Evolutionary conservation across 1,140 invertebrate genomes (phyloP).

Genomic region (Brachionus sp.): DNA sequence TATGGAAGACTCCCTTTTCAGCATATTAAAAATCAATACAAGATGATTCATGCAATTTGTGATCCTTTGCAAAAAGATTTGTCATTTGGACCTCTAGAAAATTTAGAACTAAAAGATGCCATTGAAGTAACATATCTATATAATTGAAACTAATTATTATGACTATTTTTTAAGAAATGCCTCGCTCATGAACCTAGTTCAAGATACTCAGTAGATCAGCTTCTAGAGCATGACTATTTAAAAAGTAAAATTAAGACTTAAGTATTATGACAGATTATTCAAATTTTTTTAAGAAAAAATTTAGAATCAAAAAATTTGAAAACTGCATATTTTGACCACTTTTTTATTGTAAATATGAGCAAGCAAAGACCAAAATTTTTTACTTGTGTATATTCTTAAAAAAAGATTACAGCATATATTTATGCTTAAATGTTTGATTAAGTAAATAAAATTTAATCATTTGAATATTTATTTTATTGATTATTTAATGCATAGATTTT

Average conservation of each 20-base stretch:
- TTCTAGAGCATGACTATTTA: constrained; percentile 68
- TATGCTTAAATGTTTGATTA: too few relatives aligned
- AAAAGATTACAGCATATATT: neutral
- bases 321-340: neutral
- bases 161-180: constrained; percentile 62
- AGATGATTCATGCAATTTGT: constrained; percentile 77
- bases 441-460: too few relatives aligned
- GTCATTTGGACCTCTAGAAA: constrained; percentile 66
- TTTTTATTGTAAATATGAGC: neutral
- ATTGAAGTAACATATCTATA: constrained; percentile 52
- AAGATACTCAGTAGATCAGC: constrained; percentile 69
- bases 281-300: neutral
- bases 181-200: constrained; percentile 68
- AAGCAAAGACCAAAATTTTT: neutral
- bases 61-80: constrained; percentile 70
- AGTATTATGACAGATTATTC: neutral
- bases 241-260: constrained; percentile 34
- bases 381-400: neutral
- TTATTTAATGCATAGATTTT: too few relatives aligned
- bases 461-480: too few relatives aligned
- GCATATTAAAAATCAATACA: constrained; percentile 70
- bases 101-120: constrained; percentile 55
- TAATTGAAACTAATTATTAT: neutral
- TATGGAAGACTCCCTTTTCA: constrained; percentile 87
- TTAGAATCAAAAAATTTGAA: neutral